Conservation (phyloP, 2,888 invertebrate species). For the Eilema sororculum region DNA sequence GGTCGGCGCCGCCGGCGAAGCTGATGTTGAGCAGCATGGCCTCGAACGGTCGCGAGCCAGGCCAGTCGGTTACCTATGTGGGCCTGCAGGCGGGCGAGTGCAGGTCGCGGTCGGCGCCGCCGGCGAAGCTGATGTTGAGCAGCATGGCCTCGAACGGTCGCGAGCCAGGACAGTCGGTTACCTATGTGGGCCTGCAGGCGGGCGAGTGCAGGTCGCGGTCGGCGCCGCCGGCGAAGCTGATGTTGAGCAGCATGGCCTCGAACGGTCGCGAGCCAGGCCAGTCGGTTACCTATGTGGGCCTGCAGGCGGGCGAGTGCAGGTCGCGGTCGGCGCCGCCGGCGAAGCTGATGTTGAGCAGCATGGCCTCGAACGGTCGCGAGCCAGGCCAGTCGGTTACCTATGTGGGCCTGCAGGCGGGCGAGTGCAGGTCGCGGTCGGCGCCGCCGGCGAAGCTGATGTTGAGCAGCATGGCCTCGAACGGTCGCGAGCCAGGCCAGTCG, state of each 20-base stretch:
- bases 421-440: slow-evolving; percentile 76
- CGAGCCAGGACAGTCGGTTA: too few species aligned
- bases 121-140: slow-evolving; percentile 89
- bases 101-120: slow-evolving; percentile 71
- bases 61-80: slow-evolving; percentile 21
- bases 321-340: slow-evolving; percentile 73
- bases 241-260: slow-evolving; percentile 94
- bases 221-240: slow-evolving; percentile 86
- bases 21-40: slow-evolving; percentile 93
- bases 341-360: slow-evolving; percentile 92
- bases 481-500: too few species aligned
- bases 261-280: too few species aligned
- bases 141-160: slow-evolving; percentile 96
- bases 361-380: slow-evolving; percentile 96
- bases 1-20: slow-evolving; percentile 76
- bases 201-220: slow-evolving; percentile 80
- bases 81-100: slow-evolving; percentile 85
- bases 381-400: slow-evolving; percentile 20
- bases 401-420: slow-evolving; percentile 82
- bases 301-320: slow-evolving; percentile 86
- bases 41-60: slow-evolving; percentile 97
- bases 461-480: slow-evolving; percentile 95
- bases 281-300: slow-evolving; percentile 24
- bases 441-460: slow-evolving; percentile 89
- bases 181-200: slow-evolving; percentile 76